Evolutionary conservation across 1,140 invertebrate species (phyloP).

Genomic region (Drosophila elegans): DNA sequence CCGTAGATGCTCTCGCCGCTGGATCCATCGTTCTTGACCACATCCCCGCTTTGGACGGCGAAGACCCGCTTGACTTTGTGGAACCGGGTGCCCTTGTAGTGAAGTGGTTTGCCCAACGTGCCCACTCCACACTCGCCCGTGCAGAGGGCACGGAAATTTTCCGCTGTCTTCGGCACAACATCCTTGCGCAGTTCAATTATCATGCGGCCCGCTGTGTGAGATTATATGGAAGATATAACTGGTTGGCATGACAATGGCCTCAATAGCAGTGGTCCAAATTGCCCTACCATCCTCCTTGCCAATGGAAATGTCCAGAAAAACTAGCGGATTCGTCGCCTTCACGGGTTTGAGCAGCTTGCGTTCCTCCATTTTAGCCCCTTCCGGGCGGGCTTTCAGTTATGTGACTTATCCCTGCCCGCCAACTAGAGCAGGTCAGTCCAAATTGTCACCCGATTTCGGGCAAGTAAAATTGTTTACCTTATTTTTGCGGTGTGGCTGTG

Average conservation of each 20-base stretch:
- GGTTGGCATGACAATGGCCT: slow-evolving; percentile 34
- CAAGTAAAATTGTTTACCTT: slow-evolving; percentile 25
- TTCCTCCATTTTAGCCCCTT: slow-evolving; percentile 50
- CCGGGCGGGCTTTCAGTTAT: slow-evolving; percentile 14
- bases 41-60: slow-evolving; percentile 94
- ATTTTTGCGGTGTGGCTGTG: slow-evolving; percentile 4
- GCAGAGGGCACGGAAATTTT: slow-evolving; percentile 96
- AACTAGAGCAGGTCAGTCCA: background rate
- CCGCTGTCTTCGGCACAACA: slow-evolving; percentile 94
- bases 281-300: slow-evolving; percentile 86
- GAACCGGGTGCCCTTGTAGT: slow-evolving; percentile 91
- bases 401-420: slow-evolving; percentile 27
- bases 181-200: slow-evolving; percentile 93
- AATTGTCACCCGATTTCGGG: background rate
- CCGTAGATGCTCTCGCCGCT: slow-evolving; percentile 98
- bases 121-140: slow-evolving; percentile 93
- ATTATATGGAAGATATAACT: slow-evolving; percentile 10
- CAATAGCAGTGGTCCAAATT: slow-evolving; percentile 1
- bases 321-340: slow-evolving; percentile 85
- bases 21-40: slow-evolving; percentile 91
- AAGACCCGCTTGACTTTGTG: slow-evolving; percentile 91
- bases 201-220: slow-evolving; percentile 89
- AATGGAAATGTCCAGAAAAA: slow-evolving; percentile 90
- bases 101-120: slow-evolving; percentile 88
- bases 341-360: slow-evolving; percentile 51